These are phyloP conservation scores for Anastrepha ludens DNA, from an alignment of 1,140 invertebrate species.

Conservation along the genomic window DNA sequence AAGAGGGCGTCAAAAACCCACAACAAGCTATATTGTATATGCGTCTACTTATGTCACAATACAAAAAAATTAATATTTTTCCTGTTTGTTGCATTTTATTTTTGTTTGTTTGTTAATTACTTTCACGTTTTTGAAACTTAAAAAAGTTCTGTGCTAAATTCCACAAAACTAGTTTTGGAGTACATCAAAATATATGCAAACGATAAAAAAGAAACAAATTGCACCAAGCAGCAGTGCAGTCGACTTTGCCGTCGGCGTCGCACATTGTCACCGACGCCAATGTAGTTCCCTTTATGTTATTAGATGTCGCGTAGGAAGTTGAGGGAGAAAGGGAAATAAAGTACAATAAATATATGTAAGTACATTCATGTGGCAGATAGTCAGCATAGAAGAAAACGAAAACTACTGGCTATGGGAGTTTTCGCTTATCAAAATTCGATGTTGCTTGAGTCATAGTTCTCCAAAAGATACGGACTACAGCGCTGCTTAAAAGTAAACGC, in stretches of 20 bases:
- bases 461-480: background rate
- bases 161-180: slow-evolving; percentile 56
- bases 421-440: slow-evolving; percentile 42
- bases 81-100: background rate
- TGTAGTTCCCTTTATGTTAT: background rate
- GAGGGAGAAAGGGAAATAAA: background rate
- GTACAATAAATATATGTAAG: background rate
- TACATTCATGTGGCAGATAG: background rate
- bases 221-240: background rate
- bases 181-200: background rate
- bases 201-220: background rate
- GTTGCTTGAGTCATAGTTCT: slow-evolving; percentile 47
- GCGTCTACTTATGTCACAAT: background rate
- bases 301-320: background rate
- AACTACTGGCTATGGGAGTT: background rate
- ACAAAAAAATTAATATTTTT: no score
- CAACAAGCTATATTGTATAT: background rate
- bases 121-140: slow-evolving; percentile 39
- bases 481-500: background rate
- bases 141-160: slow-evolving; percentile 55
- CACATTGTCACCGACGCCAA: background rate
- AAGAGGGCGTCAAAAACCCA: background rate
- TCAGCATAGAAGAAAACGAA: background rate
- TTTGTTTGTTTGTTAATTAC: background rate
- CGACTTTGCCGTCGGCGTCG: background rate